Evolutionary conservation across 2,113 vertebrate species (phyloP), one percentile per base, ranked within the genome.

Genomic region (Neotragus pygmaeus): DNA sequence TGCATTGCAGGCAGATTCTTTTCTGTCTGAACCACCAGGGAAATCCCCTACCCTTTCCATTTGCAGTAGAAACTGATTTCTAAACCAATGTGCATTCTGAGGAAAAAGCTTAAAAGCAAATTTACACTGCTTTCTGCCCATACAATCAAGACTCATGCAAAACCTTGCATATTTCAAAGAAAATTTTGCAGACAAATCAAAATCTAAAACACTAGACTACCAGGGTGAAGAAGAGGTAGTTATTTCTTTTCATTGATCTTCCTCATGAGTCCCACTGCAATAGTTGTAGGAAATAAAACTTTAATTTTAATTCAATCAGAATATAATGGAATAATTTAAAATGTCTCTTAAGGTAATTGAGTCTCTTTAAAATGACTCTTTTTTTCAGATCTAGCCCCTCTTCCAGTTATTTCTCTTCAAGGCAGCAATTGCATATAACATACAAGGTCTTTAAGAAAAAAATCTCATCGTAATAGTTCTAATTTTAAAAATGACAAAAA

Each of bases 251-350:
- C 36, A 45, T 25, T 43, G 27, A 81, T 36, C 60, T 94, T 95
- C 55, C 43, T 88, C 73, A 43, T 58, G 36, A n/a, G 30, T 60
- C 28, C 11, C 10, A 85, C 5, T 95, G 94, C 51, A 82, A 45
- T 8, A 77, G 13, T 47, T 27, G 33, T 12, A 39, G 19, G 19
- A 94, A 92, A 83, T 94, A 88, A 96, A 96, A 77, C 6, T 81
- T 96, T n/a, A 75, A 83, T 90, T 89, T 94, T 95, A 93, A 95
- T 88, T 89, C 13, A 81, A 53, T 94, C 36, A 84, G 33, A 9
- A 21, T 64, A 43, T 51, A 96, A 91, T 85, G 39, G 81, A 85
- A 90, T 88, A n/a, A 84, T 88, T 86, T 64, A 64, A 78, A 93
- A 93, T 51, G 39, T 70, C 39, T 60, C 43, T 88, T 43, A 58